Base-by-base conservation (phyloP, 1,140 invertebrate genomes). In the Linepithema humile region DNA sequence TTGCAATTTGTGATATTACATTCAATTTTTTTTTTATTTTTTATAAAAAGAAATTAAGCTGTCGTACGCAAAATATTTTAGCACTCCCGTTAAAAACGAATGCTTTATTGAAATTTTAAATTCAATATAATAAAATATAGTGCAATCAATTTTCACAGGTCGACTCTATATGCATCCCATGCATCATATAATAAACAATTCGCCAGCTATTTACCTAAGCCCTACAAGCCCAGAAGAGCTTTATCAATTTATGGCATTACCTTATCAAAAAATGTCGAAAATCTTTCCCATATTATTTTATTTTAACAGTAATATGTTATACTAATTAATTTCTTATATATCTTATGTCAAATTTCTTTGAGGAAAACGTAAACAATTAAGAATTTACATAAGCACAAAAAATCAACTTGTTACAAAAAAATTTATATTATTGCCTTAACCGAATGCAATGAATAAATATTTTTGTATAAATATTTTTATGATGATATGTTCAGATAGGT, bases 81-180 rank as follows among this genome's bases (percentile, higher is more conserved):
- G 26, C 40, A 45, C 3, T 15, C 4, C 38, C 17, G 17, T 60
- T 57, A 4, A 3, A 57, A 57, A 40, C 4, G 6, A 57, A 57
- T 9, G 17, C 20, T 35, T 20, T 23, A 26, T 43, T 43, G 38
- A 32, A 26, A 55, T 60, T 60, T 74, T 26, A 0, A 60, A 74
- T 60, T 60, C 20, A 43, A 74, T 73, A 9, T 5, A 74, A 20
- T 17, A 6, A 29, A 6, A 60, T 40, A n/a, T 29, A 35, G 9
- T 17, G 38, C 17, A 74, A 72, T 32, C 69, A 73, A 55, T 73
- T 73, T 73, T 55, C 6, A 26, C 48, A 38, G 0, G 23, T 40
- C 50, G 20, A 72, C 55, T 38, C 20, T 10, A 72, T 55, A 57
- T 73, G 7, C 48, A 26, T 6, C 7, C 12, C 15, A 43, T 4